These are phyloP conservation scores for Lysandra coridon DNA, from an alignment of 2,888 invertebrate species.

Conservation along the genomic window DNA sequence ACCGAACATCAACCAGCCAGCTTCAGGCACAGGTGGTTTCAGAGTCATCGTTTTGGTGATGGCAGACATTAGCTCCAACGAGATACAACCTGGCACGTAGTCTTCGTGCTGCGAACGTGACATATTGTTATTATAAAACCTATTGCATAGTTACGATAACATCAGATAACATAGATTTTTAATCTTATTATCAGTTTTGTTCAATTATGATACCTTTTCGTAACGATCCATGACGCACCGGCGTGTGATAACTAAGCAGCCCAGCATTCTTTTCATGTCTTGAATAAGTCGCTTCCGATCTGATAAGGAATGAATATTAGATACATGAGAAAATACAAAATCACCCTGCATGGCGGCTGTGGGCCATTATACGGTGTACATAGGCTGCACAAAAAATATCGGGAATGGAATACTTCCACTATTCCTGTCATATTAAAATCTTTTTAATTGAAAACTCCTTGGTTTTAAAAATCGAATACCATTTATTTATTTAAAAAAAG, in stretches of 20 bases:
- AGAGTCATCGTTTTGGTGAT: slow-evolving; percentile 58
- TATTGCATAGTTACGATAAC: slow-evolving; percentile 21
- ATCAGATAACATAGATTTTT: background rate
- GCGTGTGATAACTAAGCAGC: slow-evolving; percentile 66
- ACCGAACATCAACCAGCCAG: slow-evolving; percentile 76
- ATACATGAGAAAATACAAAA: background rate
- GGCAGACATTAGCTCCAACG: slow-evolving; percentile 59
- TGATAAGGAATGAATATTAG: slow-evolving; percentile 41
- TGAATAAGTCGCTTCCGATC: slow-evolving; percentile 57
- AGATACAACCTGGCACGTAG: slow-evolving; percentile 59
- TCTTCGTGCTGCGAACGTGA: slow-evolving; percentile 57
- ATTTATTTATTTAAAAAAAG: too few species aligned
- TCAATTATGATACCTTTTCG: slow-evolving; percentile 53
- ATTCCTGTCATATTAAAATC: too few species aligned
- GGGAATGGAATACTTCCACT: too few species aligned
- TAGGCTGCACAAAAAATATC: too few species aligned
- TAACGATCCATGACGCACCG: slow-evolving; percentile 68
- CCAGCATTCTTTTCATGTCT: slow-evolving; percentile 63
- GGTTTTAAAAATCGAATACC: too few species aligned
- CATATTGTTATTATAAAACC: background rate
- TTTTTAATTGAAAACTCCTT: too few species aligned
- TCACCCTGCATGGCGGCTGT: too few species aligned
- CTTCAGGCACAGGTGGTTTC: slow-evolving; percentile 60
- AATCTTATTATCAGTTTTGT: background rate
- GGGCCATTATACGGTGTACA: too few species aligned